Conservation (phyloP, 2,888 invertebrate genomes). For the Aphodius sticticus region DNA sequence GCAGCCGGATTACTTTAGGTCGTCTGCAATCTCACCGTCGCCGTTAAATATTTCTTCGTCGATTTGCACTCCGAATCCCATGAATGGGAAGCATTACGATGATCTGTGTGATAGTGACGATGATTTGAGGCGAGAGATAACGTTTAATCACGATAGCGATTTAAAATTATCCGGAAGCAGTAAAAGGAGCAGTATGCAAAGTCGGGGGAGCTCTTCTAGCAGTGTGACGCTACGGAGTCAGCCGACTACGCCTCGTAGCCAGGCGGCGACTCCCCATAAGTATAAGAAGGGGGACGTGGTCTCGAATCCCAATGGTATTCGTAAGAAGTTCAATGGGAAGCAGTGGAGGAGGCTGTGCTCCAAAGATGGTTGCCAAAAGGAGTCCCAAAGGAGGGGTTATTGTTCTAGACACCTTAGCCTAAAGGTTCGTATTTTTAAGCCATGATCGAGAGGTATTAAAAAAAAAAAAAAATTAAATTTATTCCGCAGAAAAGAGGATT, state of each 20-base stretch:
- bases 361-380: conserved; percentile 93
- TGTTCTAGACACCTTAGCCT: conserved; percentile 96
- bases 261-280: conserved; percentile 93
- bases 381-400: conserved; percentile 96
- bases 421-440: conserved; percentile 62
- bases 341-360: conserved; percentile 98
- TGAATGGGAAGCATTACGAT: conserved; percentile 71
- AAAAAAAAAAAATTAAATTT: too few relatives aligned
- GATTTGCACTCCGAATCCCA: conserved; percentile 64
- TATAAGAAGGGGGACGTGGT: conserved; percentile 98
- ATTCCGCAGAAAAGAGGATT: too few relatives aligned
- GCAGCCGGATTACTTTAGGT: conserved; percentile 62
- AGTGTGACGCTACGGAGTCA: conserved; percentile 90
- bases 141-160: conserved; percentile 82
- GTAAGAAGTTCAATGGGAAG: conserved; percentile 99
- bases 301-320: conserved; percentile 91
- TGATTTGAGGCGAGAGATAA: conserved; percentile 85
- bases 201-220: conserved; percentile 90
- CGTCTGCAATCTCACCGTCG: conserved; percentile 66
- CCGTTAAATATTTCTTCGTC: conserved; percentile 61
- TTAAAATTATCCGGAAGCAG: conserved; percentile 81
- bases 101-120: conserved; percentile 89
- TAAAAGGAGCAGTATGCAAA: conserved; percentile 90
- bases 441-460: too few relatives aligned
- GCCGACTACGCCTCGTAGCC: conserved; percentile 86